Evolutionary conservation across 2,888 invertebrate genomes (phyloP).

Genomic region (Nowickia ferox): DNA sequence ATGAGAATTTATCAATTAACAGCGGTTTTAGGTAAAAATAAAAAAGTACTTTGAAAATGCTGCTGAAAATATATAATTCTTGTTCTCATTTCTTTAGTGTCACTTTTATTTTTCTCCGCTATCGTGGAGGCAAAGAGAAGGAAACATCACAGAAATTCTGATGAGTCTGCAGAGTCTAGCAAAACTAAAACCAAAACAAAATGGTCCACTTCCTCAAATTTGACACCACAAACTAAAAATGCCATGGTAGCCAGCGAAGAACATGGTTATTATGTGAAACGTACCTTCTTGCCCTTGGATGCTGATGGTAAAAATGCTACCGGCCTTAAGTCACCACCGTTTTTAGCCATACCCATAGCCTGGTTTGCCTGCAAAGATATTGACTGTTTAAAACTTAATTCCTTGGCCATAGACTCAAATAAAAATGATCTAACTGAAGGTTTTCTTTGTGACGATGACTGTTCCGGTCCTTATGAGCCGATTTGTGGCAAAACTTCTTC

Average conservation of each 20-base stretch:
- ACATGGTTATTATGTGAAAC: constrained; percentile 80
- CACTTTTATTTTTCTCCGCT: constrained; percentile 73
- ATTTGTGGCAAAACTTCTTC: constrained; percentile 77
- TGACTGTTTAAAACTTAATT: constrained; percentile 74
- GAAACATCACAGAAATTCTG: constrained; percentile 74
- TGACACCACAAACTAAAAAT: constrained; percentile 69
- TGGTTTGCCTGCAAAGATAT: constrained; percentile 76
- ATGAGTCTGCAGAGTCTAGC: constrained; percentile 71
- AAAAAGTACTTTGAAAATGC: background rate
- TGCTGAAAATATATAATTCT: background rate
- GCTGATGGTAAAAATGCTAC: constrained; percentile 44
- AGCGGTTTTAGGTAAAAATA: constrained; percentile 50
- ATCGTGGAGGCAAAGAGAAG: constrained; percentile 75
- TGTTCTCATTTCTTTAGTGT: constrained; percentile 27
- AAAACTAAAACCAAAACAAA: constrained; percentile 79
- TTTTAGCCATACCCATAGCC: constrained; percentile 79
- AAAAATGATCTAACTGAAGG: constrained; percentile 76
- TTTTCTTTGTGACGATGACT: constrained; percentile 79
- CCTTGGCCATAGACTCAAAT: constrained; percentile 76
- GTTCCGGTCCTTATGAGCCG: constrained; percentile 77
- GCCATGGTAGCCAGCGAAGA: constrained; percentile 78
- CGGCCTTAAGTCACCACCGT: constrained; percentile 77
- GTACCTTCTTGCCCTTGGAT: constrained; percentile 76
- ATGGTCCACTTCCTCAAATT: constrained; percentile 78
- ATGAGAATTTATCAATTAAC: constrained; percentile 56